These are phyloP conservation scores for Aplysia californica DNA, from an alignment of 1,140 invertebrate genomes.

Conservation along the genomic window DNA sequence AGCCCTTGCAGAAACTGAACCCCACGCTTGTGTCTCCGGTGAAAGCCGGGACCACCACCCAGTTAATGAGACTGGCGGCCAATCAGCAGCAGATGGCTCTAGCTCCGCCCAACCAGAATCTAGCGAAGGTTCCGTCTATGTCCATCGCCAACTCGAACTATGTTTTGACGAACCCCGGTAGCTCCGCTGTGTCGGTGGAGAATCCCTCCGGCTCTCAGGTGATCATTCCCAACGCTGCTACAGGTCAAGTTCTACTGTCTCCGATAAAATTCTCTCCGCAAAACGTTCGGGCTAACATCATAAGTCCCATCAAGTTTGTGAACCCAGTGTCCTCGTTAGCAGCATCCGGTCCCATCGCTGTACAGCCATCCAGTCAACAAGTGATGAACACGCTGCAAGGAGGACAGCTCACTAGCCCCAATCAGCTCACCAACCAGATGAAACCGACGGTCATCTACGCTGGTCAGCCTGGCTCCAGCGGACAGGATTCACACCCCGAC, in stretches of 20 bases:
- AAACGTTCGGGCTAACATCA: background rate
- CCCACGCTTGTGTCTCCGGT: no score
- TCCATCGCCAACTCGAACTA: no score
- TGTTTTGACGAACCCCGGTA: no score
- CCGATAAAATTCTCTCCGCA: slow-evolving; percentile 15
- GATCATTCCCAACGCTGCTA: background rate
- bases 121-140: no score
- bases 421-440: background rate
- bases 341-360: background rate
- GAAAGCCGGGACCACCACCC: no score
- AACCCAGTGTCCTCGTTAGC: background rate
- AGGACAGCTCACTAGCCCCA: no score
- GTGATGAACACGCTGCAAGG: background rate
- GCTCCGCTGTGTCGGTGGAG: no score
- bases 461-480: background rate
- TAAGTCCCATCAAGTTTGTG: slow-evolving; percentile 9
- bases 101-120: no score
- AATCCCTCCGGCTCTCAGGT: background rate
- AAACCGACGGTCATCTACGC: slow-evolving; percentile 10
- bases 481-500: background rate
- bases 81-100: no score
- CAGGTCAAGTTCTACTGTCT: slow-evolving; percentile 3
- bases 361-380: background rate
- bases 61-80: no score
- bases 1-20: no score